Conservation (phyloP, 1,140 invertebrate genomes). For the Lucilia cuprina region DNA sequence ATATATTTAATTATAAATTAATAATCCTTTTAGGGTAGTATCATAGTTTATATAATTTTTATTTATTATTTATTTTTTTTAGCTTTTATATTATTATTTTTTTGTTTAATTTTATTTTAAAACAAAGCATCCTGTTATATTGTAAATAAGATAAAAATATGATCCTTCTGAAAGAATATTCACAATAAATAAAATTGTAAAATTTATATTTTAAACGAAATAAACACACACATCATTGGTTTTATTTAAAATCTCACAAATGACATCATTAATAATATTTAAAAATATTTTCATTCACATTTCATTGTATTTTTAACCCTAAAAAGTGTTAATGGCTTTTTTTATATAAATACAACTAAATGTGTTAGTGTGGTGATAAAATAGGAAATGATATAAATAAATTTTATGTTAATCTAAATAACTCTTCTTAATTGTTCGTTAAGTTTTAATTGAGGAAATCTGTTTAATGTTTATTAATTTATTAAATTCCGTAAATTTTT, state of each 20-base stretch:
- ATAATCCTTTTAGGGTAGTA: neutral
- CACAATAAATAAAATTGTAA: neutral
- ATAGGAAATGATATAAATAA: too few species aligned
- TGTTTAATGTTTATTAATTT: too few species aligned
- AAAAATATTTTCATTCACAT: neutral
- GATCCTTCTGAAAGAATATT: neutral
- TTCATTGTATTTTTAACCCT: neutral
- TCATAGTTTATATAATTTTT: neutral
- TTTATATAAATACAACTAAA: too few species aligned
- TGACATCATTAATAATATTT: constrained; percentile 1
- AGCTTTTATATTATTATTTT: neutral
- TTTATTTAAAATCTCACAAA: constrained; percentile 24
- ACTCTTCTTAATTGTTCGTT: too few species aligned
- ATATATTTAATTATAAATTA: neutral
- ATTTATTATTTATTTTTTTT: neutral
- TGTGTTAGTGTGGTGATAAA: too few species aligned
- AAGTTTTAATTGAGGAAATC: too few species aligned
- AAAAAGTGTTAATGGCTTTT: neutral
- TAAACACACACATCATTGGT: constrained; percentile 16
- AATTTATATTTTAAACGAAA: constrained; percentile 6
- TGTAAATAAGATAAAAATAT: constrained; percentile 4
- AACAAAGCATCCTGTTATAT: neutral
- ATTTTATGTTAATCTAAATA: too few species aligned
- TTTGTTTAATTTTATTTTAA: neutral
- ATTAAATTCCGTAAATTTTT: too few species aligned